Conservation (phyloP, 2,113 vertebrate genomes). For the Formicarius rufipectus region DNA sequence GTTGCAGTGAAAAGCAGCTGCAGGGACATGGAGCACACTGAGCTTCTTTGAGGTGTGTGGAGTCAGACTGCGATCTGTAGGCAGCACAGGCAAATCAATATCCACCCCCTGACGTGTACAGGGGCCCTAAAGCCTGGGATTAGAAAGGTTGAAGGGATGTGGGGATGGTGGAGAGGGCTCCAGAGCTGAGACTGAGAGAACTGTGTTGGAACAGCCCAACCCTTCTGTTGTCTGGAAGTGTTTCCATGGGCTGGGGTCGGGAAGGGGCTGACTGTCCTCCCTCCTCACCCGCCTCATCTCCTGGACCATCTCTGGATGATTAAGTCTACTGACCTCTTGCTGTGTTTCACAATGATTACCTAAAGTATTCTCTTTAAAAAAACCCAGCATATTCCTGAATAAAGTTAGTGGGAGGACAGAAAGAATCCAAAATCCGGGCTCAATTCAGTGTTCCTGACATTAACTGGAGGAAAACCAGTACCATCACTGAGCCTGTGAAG, state of each 20-base stretch:
- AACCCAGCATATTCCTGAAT: neutral
- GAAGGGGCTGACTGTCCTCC: neutral
- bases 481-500: neutral
- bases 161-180: neutral
- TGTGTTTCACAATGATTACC: neutral
- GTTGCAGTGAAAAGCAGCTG: constrained; percentile 53
- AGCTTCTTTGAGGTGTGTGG: constrained; percentile 29
- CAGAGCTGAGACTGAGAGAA: neutral
- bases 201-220: neutral
- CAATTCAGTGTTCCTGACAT: neutral
- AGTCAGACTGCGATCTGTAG: constrained; percentile 29
- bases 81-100: constrained; percentile 43
- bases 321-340: neutral
- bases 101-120: neutral
- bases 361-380: neutral
- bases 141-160: neutral
- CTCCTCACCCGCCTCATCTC: neutral
- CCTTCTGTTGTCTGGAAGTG: fast-evolving
- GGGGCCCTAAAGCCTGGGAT: constrained; percentile 6
- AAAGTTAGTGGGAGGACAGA: neutral
- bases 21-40: neutral
- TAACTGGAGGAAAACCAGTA: neutral
- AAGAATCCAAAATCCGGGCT: neutral
- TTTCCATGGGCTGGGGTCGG: neutral
- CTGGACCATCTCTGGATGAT: neutral